Conservation (phyloP, 2,888 invertebrate genomes). For the Epiblema foenella region DNA sequence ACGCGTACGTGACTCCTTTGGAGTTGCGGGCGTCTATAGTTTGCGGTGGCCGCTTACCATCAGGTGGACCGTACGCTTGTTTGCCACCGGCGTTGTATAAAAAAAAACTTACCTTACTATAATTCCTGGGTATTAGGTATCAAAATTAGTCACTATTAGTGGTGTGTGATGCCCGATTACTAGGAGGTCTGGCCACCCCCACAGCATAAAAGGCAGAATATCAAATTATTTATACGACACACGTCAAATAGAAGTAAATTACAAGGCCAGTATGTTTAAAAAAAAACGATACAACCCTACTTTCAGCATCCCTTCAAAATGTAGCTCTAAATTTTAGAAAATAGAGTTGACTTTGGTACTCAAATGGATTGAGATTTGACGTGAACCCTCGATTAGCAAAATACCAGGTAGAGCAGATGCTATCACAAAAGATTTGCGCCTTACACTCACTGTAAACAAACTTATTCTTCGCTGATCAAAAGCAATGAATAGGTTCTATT, state of each 20-base stretch:
- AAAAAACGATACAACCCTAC: constrained; percentile 38
- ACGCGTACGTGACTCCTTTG: no score
- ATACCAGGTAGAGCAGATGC: constrained; percentile 73
- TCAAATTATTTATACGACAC: constrained; percentile 24
- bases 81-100: no score
- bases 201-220: neutral
- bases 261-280: constrained; percentile 10
- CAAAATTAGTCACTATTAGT: neutral
- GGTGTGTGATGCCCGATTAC: no score
- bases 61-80: no score
- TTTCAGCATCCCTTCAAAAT: neutral
- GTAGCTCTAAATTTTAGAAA: neutral
- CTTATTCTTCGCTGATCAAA: constrained; percentile 68
- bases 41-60: no score
- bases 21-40: no score
- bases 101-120: no score
- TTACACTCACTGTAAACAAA: constrained; percentile 68
- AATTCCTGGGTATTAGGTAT: neutral
- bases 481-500: constrained; percentile 55
- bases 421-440: constrained; percentile 67
- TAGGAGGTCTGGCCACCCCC: constrained; percentile 22
- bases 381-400: constrained; percentile 37
- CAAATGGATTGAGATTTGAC: neutral
- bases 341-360: constrained; percentile 8
- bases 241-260: constrained; percentile 23